These are phyloP conservation scores for Euwallacea similis DNA, from an alignment of 1,140 invertebrate genomes.

Conservation along the genomic window DNA sequence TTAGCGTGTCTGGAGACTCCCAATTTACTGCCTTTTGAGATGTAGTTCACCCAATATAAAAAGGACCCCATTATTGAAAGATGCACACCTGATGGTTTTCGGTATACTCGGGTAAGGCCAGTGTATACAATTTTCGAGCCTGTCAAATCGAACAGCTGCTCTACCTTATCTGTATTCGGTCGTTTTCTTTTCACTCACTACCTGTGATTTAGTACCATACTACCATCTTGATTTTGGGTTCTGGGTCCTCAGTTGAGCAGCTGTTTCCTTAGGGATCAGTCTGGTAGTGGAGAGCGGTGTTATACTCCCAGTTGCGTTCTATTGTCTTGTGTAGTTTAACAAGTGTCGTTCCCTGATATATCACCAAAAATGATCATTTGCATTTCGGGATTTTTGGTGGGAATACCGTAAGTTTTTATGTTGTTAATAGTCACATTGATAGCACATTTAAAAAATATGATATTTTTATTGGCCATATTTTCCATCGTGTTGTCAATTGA, in stretches of 20 bases:
- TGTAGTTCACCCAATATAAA: constrained; percentile 1
- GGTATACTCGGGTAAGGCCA: constrained; percentile 15
- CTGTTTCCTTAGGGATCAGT: constrained; percentile 45
- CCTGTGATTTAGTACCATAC: constrained; percentile 49
- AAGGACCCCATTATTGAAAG: constrained; percentile 2
- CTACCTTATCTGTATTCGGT: constrained; percentile 38
- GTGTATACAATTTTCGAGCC: constrained; percentile 31
- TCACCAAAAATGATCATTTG: constrained; percentile 63
- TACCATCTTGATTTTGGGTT: constrained; percentile 47
- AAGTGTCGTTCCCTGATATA: constrained; percentile 17
- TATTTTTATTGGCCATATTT: no score
- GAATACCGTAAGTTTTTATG: constrained; percentile 55
- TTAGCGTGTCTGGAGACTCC: background rate
- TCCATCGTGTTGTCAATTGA: constrained; percentile 6
- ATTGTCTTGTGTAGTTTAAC: constrained; percentile 25
- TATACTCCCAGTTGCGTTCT: no score
- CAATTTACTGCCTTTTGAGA: background rate
- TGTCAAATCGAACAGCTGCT: constrained; percentile 45
- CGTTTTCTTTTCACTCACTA: constrained; percentile 42
- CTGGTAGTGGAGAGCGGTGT: constrained; percentile 6
- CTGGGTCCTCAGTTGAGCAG: constrained; percentile 44
- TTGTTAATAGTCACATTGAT: constrained; percentile 12
- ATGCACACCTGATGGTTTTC: constrained; percentile 27
- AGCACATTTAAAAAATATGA: no score
- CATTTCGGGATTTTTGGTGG: constrained; percentile 67